Evolutionary conservation across 1,140 invertebrate species (phyloP), one percentile per base, ranked within the genome.

Genomic region (Notospermus geniculatus): DNA sequence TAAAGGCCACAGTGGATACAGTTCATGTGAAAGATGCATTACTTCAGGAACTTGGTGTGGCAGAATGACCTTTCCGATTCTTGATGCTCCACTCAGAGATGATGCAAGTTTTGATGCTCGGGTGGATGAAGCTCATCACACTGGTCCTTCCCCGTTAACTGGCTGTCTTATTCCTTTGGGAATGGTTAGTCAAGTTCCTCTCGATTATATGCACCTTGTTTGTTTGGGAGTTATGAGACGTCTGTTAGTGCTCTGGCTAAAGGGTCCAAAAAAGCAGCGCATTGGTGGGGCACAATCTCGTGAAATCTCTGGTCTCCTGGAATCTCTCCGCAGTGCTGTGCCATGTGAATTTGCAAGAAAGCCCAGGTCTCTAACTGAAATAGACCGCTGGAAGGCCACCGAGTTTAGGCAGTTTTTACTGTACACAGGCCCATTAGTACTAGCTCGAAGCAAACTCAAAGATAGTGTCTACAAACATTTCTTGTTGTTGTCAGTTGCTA

Each of bases 371-470:
- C 61, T 84, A 1, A 32, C 54, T 23, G 77, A 83, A 43, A 25
- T 80, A 29, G 67, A 73, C 5, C 57, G 70, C 29, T 83, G 77
- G 77, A 84, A 84, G 73, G 81, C 80, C 7, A 84, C 81, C 22
- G 82, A 84, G 67, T 82, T 81, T 69, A 65, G 82, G 23, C 73
- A 75, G 50, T 83, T 83, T 74, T 57, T 84, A 25, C 59, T 83
- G 7, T 83, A 83, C 68, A 73, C 74, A 27, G 82, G 81, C 15
- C 70, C 77, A 46, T 64, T 80, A 39, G 72, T 79, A 28, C 62
- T 82, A 30, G 72, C n/a, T n/a, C n/a, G 71, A 64, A 59, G 70
- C 54, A 65, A 71, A 50, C 19, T 82, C 27, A 46, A 63, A 53
- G 50, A 70, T 27, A 65, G 72, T 30, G 28, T 75, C 25, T 83